A percentile compares a stretch with the other conserved stretches of the same genome.
phyloP scores from a whole-genome alignment of 2,888 invertebrate genomes.

The Chelonus formosanus region DNA sequence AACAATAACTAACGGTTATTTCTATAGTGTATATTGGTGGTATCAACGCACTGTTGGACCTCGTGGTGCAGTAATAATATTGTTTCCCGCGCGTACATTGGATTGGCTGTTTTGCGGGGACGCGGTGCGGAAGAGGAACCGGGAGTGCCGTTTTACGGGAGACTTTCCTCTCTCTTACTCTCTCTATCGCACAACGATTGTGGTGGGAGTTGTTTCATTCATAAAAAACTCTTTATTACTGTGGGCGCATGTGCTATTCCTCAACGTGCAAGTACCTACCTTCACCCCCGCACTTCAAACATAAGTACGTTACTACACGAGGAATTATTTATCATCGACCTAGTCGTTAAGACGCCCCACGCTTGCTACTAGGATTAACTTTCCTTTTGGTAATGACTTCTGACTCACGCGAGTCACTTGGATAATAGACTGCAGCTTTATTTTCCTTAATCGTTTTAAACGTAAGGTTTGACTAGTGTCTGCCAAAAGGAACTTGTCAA shows the following conservation, averaged over 20 bases:
- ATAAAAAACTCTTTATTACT: conserved; percentile 58
- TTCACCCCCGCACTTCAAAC: conserved; percentile 29
- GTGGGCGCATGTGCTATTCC: conserved; percentile 63
- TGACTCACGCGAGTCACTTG: neutral
- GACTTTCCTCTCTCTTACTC: conserved; percentile 16
- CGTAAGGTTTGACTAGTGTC: neutral
- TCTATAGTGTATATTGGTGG: neutral
- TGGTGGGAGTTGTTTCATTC: conserved; percentile 59
- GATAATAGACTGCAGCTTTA: conserved; percentile 13
- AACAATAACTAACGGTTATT: neutral
- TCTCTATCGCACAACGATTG: conserved; percentile 18
- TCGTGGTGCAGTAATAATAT: conserved; percentile 59
- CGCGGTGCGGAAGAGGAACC: conserved; percentile 28
- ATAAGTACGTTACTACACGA: conserved; percentile 23
- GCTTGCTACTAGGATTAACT: too few relatives aligned
- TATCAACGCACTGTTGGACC: conserved; percentile 35
- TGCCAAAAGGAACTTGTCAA: conserved; percentile 6
- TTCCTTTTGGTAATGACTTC: conserved; percentile 14
- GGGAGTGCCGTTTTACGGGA: conserved; percentile 35
- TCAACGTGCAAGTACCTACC: conserved; percentile 47
- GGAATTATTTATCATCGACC: conserved; percentile 10
- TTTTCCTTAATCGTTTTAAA: neutral
- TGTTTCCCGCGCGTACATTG: conserved; percentile 58
- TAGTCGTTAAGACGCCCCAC: too few relatives aligned
- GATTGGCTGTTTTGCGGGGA: conserved; percentile 50